A percentile compares a stretch with the other conserved stretches of the same genome.
These are phyloP conservation scores for Jacana jacana DNA, from an alignment of 2,113 vertebrate species.

Conservation along the genomic window DNA sequence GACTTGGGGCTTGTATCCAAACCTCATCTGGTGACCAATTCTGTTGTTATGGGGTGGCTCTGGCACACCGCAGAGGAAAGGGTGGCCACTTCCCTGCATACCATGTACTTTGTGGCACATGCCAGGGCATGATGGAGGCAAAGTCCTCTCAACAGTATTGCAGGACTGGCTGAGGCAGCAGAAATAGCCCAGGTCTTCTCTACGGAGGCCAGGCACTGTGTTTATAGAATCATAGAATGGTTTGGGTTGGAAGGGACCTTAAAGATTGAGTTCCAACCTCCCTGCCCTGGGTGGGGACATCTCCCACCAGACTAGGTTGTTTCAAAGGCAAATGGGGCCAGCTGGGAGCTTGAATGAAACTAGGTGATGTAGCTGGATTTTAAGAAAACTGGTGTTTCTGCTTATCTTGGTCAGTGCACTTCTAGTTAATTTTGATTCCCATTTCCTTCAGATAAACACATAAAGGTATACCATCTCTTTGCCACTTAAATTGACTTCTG, in stretches of 20 bases:
- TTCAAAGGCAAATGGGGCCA: not conserved
- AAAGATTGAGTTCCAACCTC: no score
- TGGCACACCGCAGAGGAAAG: not conserved
- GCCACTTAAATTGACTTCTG: not conserved
- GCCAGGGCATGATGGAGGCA: not conserved
- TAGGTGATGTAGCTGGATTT: not conserved
- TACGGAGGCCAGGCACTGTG: not conserved
- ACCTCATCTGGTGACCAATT: not conserved
- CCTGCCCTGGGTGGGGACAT: no score
- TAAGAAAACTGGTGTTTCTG: not conserved
- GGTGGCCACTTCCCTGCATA: not conserved
- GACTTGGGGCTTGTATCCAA: not conserved
- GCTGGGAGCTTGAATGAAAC: not conserved
- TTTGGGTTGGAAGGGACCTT: no score
- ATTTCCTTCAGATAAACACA: not conserved
- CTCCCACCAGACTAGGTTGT: no score
- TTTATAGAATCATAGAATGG: no score
- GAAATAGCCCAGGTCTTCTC: not conserved
- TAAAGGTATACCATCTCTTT: not conserved
- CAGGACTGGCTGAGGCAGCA: not conserved
- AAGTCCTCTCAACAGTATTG: not conserved
- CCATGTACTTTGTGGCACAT: fast-evolving
- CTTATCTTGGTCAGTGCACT: not conserved
- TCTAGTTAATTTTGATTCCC: not conserved
- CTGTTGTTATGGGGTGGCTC: not conserved